Evolutionary conservation across 2,797 vertebrate genomes (phyloP).

Genomic region (Cyprinodon diabolis): DNA sequence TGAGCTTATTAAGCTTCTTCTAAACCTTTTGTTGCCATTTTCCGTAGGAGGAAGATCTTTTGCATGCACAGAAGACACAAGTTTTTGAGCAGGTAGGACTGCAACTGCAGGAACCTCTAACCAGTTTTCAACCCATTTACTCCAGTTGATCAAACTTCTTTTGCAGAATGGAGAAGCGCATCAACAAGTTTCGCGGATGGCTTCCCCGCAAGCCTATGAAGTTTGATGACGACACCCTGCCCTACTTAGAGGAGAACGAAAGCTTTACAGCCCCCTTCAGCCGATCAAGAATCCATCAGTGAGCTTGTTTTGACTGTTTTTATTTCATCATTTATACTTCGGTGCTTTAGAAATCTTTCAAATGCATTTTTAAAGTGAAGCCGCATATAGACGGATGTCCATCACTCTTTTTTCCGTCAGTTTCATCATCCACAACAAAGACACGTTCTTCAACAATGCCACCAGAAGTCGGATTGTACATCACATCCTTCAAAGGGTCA

Average conservation of each 20-base stretch:
- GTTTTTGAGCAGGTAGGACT: conserved; percentile 92
- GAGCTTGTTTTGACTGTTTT: conserved; percentile 64
- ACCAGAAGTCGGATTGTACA: conserved; percentile 93
- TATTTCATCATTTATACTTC: background rate
- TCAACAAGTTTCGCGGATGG: conserved; percentile 93
- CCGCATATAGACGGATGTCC: background rate
- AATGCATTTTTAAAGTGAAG: background rate
- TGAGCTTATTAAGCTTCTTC: background rate
- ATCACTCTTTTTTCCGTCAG: conserved; percentile 66
- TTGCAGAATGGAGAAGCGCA: conserved; percentile 92
- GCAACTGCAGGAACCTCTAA: background rate
- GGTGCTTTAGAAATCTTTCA: too few relatives aligned
- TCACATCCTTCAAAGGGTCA: conserved; percentile 92
- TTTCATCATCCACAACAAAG: conserved; percentile 97
- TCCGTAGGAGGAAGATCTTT: conserved; percentile 93
- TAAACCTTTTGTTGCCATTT: background rate
- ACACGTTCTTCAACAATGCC: conserved; percentile 95
- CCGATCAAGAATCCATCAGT: conserved; percentile 94
- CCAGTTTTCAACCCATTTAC: background rate
- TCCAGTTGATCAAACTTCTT: background rate
- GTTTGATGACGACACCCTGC: conserved; percentile 89
- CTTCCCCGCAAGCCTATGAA: conserved; percentile 94
- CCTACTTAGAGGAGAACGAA: conserved; percentile 94
- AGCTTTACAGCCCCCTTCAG: conserved; percentile 96
- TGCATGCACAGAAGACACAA: conserved; percentile 92